Evolutionary conservation across 1,140 invertebrate species (phyloP), one percentile per base, ranked within the genome.

Genomic region (Pectinophora gossypiella): DNA sequence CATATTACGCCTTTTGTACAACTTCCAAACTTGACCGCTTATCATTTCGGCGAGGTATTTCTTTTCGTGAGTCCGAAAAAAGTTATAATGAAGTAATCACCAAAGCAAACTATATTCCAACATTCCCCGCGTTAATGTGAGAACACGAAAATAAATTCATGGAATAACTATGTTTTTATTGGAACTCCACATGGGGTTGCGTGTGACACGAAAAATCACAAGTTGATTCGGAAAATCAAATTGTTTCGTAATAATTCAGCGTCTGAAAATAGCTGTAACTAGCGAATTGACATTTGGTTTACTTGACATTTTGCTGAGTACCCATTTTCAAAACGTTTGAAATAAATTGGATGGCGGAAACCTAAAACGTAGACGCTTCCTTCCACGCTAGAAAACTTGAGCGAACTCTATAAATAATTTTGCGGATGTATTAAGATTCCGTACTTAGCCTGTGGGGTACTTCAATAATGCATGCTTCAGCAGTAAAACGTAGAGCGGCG

Each of bases 391-490:
- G n/a, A 32, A 32, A 32, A 32, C 27, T 15, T 40, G 38, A 62
- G 60, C 50, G 55, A 66, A 71, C 57, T 60, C 51, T 58, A 70
- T 72, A 72, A 72, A 76, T 74, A 72, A 66, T 72, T 72, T 74
- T 54, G 48, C 43, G 64, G 62, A 62, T 68, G 60, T 68, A 68
- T 71, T 63, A 72, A 68, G 59, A 72, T 74, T 75, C 63, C 55
- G 52, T 46, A 66, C 57, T 66, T 60, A 40, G n/a, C 13, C 36
- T 40, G 36, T 9, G 57, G 49, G 56, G 52, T 63, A 58, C 59
- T 72, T 73, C 68, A 76, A 76, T 81, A 78, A 72, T 81, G 66
- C 75, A 76, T 59, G 64, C 43, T 48, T 52, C 32, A 60, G 67
- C 64, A 54, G 62, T 78, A 78, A 78, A 81, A 78, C 77, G 75